phyloP scores from a whole-genome alignment of 2,888 invertebrate genomes.

The Hartigia nigra region DNA sequence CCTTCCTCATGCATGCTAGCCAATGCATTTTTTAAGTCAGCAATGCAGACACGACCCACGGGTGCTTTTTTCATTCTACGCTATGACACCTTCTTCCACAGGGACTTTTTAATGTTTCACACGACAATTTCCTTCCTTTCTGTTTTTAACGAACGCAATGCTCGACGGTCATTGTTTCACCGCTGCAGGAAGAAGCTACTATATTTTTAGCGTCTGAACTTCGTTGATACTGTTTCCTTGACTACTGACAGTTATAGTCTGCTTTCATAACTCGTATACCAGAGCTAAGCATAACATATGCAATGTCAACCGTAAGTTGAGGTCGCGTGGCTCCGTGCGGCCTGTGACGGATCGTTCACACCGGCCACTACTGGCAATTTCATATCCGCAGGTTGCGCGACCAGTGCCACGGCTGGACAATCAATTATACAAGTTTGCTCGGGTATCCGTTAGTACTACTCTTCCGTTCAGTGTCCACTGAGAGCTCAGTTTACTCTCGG shows the following conservation, averaged over 20 bases:
- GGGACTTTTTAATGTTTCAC: not conserved
- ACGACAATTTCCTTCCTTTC: not conserved
- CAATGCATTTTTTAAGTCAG: not conserved
- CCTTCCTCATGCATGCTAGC: constrained; percentile 13
- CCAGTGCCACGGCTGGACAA: constrained; percentile 11
- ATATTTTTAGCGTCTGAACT: not conserved
- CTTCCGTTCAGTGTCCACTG: constrained; percentile 11
- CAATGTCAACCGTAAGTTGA: not conserved
- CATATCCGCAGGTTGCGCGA: constrained; percentile 2
- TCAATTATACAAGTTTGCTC: constrained; percentile 25
- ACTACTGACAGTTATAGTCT: not conserved
- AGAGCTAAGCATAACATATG: not conserved
- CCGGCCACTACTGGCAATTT: not conserved
- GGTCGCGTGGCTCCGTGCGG: not conserved
- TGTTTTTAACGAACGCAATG: not conserved
- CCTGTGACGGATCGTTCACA: not conserved
- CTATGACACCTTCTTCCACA: not conserved
- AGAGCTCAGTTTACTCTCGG: constrained; percentile 8
- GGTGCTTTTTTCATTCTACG: not conserved
- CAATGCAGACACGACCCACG: not conserved
- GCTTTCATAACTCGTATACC: not conserved
- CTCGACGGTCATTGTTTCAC: not conserved
- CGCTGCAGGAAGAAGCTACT: not conserved
- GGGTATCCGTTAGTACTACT: constrained; percentile 5
- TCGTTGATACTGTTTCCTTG: not conserved